Evolutionary conservation across 2,797 vertebrate species (phyloP).

Genomic region (Molossus alvarezi): DNA sequence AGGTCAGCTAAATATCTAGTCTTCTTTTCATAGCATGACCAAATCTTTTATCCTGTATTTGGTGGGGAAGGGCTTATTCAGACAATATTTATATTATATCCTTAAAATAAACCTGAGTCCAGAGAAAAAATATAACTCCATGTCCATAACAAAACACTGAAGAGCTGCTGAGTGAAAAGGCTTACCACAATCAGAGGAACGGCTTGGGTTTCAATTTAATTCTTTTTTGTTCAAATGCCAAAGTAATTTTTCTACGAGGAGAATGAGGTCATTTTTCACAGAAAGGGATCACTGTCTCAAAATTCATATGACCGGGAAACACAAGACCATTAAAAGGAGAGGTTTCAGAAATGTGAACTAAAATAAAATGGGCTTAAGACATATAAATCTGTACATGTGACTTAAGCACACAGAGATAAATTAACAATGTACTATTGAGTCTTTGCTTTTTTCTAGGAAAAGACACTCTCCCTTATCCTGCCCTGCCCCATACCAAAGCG

Average conservation of each 20-base stretch:
- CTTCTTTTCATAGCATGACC: constrained; percentile 50
- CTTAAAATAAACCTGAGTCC: constrained; percentile 77
- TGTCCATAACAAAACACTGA: constrained; percentile 55
- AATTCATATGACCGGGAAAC: constrained; percentile 86
- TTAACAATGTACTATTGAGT: neutral
- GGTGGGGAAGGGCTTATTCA: constrained; percentile 37
- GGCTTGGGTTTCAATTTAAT: constrained; percentile 80
- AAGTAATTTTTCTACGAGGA: constrained; percentile 85
- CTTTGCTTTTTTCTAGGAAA: constrained; percentile 53
- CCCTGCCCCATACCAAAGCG: neutral
- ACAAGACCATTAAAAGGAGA: constrained; percentile 80
- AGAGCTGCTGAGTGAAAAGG: constrained; percentile 55
- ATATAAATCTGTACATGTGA: constrained; percentile 71
- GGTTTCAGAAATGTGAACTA: constrained; percentile 80
- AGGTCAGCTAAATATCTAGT: constrained; percentile 72
- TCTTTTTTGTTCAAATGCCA: constrained; percentile 84
- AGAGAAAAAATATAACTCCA: constrained; percentile 39
- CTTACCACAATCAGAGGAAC: constrained; percentile 68
- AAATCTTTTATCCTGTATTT: constrained; percentile 64
- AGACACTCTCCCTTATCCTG: neutral
- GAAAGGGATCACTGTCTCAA: constrained; percentile 85
- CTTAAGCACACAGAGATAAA: constrained; percentile 60
- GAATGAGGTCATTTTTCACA: constrained; percentile 87
- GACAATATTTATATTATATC: constrained; percentile 77
- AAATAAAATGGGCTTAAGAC: constrained; percentile 80